Evolutionary conservation across 2,888 invertebrate species (phyloP), one percentile per base, ranked within the genome.

Genomic region (Catotricha subobsoleta): DNA sequence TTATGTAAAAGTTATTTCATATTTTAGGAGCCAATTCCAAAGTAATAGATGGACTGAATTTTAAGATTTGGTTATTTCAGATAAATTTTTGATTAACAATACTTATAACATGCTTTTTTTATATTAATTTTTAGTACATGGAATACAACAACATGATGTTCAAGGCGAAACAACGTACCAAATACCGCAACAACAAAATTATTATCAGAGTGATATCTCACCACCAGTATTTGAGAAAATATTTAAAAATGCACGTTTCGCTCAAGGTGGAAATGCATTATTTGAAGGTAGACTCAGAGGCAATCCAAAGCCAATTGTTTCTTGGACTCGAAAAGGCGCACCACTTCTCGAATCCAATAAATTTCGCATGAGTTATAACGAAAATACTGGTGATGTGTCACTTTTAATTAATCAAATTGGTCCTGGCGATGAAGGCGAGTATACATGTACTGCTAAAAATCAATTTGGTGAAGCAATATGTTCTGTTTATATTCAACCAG

Each of bases 391-490:
- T 41, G 79, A 80, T 49, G 34, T 90, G 50, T 82, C 84, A 46
- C 71, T 97, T 53, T 76, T 87, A 52, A 95, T 98, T 56, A 84
- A 84, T 60, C 81, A 87, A 58, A 88, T 94, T 52, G 91, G 91
- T 46, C 88, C 90, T 43, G 92, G 91, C 40, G 92, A 94, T 63
- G 90, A 91, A 61, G 94, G 92, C 51, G 92, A 94, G 67, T 94
- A 94, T 62, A 90, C 90, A 2, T 91, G 92, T 64, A 86, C 83
- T 45, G 92, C 92, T 36, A 79, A 84, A 52, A 94, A 94, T 65
- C 84, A 87, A 58, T 90, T 88, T 54, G 97, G 98, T 45, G 92
- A 94, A 66, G 91, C 94, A 33, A 87, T 94, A 55, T 92, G 91
- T 65, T 90, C 90, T 45, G 90, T 91, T 40, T 88, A 81, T 61